phyloP scores from a whole-genome alignment of 2,113 vertebrate species.

The Ailurus styani region DNA sequence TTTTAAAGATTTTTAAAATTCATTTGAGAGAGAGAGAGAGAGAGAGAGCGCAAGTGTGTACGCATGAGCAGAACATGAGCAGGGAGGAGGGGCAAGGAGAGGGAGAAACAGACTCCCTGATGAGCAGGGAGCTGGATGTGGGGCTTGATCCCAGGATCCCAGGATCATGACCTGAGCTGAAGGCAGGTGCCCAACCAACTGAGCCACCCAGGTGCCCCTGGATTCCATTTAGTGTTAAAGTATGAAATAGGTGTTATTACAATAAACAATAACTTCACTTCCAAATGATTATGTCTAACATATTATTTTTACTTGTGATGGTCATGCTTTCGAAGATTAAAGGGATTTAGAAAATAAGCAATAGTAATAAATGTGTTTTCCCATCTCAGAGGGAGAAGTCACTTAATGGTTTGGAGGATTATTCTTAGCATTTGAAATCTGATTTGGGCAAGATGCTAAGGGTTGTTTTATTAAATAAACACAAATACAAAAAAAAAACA shows the following conservation, averaged over 20 bases:
- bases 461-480: background rate
- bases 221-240: background rate
- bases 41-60: too few relatives aligned
- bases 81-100: background rate
- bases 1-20: too few relatives aligned
- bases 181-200: background rate
- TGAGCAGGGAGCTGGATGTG: background rate
- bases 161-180: background rate
- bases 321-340: background rate
- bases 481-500: background rate
- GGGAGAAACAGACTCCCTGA: background rate
- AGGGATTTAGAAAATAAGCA: slow-evolving; percentile 6
- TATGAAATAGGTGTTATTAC: background rate
- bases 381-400: background rate
- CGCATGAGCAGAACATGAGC: background rate
- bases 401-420: slow-evolving; percentile 14
- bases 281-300: background rate
- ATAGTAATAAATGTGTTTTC: background rate
- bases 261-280: background rate
- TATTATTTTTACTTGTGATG: background rate
- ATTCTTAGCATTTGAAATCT: slow-evolving; percentile 23
- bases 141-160: background rate
- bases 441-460: background rate
- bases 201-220: background rate
- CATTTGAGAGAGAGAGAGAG: background rate